Evolutionary conservation across 2,797 vertebrate genomes (phyloP).

Genomic region (Telmatherina bonti): DNA sequence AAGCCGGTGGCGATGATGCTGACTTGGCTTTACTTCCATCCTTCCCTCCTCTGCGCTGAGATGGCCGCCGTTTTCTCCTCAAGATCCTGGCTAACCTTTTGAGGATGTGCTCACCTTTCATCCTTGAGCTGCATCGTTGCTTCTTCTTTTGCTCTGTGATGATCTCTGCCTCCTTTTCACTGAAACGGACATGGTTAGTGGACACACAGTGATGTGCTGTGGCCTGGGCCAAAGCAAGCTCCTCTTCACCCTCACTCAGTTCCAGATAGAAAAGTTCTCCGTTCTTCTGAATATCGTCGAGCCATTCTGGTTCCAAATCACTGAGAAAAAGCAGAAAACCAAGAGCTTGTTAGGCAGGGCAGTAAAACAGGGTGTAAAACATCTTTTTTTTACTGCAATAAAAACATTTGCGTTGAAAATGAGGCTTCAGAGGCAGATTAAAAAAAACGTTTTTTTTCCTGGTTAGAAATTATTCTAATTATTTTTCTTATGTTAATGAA

Average conservation of each 20-base stretch:
- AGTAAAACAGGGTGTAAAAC: too few relatives aligned
- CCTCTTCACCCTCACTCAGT: slow-evolving; percentile 93
- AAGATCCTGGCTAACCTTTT: slow-evolving; percentile 89
- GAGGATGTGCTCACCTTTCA: slow-evolving; percentile 83
- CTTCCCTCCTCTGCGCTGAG: slow-evolving; percentile 74
- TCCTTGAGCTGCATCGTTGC: slow-evolving; percentile 55
- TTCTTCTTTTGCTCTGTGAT: slow-evolving; percentile 86
- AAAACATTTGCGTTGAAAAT: too few relatives aligned
- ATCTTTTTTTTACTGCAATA: too few relatives aligned
- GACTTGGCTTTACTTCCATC: slow-evolving; percentile 59
- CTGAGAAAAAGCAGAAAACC: slow-evolving; percentile 67
- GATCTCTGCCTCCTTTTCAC: slow-evolving; percentile 92
- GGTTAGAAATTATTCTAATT: too few relatives aligned
- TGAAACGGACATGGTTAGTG: slow-evolving; percentile 92
- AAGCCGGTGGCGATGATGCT: slow-evolving; percentile 80
- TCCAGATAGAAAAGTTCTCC: slow-evolving; percentile 98
- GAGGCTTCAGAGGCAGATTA: too few relatives aligned
- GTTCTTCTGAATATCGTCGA: slow-evolving; percentile 93
- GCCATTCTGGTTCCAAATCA: slow-evolving; percentile 95
- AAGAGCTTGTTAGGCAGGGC: neutral
- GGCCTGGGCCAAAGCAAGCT: slow-evolving; percentile 81
- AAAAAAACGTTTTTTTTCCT: too few relatives aligned
- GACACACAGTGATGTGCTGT: slow-evolving; percentile 73
- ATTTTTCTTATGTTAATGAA: neutral
- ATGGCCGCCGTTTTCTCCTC: slow-evolving; percentile 83